Evolutionary conservation across 2,888 invertebrate species (phyloP).

Genomic region (Microctonus brassicae): DNA sequence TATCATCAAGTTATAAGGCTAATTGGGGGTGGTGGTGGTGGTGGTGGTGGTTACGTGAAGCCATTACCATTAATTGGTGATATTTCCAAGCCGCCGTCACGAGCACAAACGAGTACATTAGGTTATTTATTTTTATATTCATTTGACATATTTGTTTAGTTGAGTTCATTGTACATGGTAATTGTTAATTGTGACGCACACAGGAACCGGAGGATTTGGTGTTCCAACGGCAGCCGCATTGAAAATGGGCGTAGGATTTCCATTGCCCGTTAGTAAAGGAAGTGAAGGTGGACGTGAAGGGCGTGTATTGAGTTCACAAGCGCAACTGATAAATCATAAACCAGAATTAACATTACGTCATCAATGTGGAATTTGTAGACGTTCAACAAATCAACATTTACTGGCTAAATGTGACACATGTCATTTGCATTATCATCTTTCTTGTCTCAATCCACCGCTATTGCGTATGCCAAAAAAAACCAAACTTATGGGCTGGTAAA

Average conservation of each 20-base stretch:
- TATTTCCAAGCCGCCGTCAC: conserved; percentile 53
- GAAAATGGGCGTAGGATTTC: conserved; percentile 90
- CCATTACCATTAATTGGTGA: conserved; percentile 60
- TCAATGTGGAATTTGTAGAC: conserved; percentile 89
- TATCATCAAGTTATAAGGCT: conserved; percentile 62
- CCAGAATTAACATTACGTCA: conserved; percentile 73
- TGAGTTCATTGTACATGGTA: neutral
- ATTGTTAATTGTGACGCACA: conserved; percentile 47
- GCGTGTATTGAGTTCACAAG: conserved; percentile 73
- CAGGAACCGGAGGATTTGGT: conserved; percentile 75
- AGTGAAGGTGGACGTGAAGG: conserved; percentile 80
- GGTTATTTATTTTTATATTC: conserved; percentile 50
- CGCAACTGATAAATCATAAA: conserved; percentile 52
- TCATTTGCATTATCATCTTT: conserved; percentile 90
- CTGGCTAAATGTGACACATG: conserved; percentile 97
- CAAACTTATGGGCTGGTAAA: conserved; percentile 90
- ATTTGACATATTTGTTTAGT: conserved; percentile 11
- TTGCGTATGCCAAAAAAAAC: conserved; percentile 96
- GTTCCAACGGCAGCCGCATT: conserved; percentile 87
- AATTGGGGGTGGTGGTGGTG: conserved; percentile 56
- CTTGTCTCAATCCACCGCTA: conserved; percentile 94
- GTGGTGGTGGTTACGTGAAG: conserved; percentile 63
- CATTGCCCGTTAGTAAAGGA: conserved; percentile 78
- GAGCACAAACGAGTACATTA: conserved; percentile 56
- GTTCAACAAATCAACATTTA: conserved; percentile 91